Percentiles rank a stretch among this genome's conserved stretches.
Conservation (phyloP, 2,797 vertebrate genomes). For the Tenualosa thibaudeaui region DNA sequence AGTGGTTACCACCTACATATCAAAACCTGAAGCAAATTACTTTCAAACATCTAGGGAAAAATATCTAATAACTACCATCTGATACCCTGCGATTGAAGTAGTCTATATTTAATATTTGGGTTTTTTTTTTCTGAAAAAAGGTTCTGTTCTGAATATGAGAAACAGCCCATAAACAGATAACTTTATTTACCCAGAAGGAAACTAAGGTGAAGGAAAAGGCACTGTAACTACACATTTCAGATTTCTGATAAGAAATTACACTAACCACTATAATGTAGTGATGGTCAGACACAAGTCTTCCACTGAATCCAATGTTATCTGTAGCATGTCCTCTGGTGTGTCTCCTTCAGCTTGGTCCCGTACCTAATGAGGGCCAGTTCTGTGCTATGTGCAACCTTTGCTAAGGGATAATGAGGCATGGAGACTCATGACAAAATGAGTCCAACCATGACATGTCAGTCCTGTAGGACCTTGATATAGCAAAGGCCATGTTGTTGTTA, state of each 20-base stretch:
- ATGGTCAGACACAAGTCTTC: neutral
- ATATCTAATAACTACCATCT: too few species aligned
- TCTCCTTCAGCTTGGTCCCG: neutral
- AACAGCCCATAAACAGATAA: too few species aligned
- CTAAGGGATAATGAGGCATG: neutral
- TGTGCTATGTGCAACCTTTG: neutral
- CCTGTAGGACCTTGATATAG: neutral
- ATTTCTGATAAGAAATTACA: too few species aligned
- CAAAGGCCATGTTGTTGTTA: neutral
- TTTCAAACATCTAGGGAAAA: neutral
- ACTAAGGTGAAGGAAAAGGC: too few species aligned
- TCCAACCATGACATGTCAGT: neutral
- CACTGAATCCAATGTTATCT: neutral
- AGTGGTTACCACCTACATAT: neutral
- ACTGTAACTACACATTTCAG: too few species aligned
- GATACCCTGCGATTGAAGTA: too few species aligned
- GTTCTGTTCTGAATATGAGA: too few species aligned
- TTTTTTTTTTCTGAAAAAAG: too few species aligned
- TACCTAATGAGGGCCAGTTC: neutral
- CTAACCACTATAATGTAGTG: too few species aligned
- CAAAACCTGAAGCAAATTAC: neutral
- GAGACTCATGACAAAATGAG: conserved; percentile 1
- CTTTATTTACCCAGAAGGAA: too few species aligned
- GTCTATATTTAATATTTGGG: too few species aligned
- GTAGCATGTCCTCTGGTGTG: neutral